Conservation (phyloP, 2,888 invertebrate genomes). For the Apodemia duryi region DNA sequence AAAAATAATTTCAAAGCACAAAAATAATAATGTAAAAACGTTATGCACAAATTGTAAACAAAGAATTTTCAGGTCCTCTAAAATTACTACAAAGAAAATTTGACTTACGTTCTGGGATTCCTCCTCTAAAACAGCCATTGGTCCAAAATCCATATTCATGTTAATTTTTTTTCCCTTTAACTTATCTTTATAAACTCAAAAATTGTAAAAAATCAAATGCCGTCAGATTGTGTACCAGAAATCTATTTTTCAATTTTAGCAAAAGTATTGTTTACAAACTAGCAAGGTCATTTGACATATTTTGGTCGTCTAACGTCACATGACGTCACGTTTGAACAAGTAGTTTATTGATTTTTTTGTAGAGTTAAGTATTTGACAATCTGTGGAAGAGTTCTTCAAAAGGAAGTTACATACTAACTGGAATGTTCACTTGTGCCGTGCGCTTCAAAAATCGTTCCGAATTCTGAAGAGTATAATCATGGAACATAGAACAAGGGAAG, state of each 20-base stretch:
- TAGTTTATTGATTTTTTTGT: conserved; percentile 32
- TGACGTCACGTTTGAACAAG: conserved; percentile 36
- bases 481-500: too few relatives aligned
- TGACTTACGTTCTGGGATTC: conserved; percentile 80
- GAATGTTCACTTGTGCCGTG: too few relatives aligned
- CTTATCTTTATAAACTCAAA: conserved; percentile 23
- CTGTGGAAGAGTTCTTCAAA: not conserved
- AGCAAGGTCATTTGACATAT: conserved; percentile 82
- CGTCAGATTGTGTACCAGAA: conserved; percentile 37
- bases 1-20: not conserved
- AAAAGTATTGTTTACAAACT: conserved; percentile 88
- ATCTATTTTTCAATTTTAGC: conserved; percentile 30
- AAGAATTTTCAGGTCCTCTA: conserved; percentile 23
- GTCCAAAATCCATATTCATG: conserved; percentile 80
- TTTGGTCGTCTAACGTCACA: conserved; percentile 58
- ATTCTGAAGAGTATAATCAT: too few relatives aligned
- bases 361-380: too few relatives aligned
- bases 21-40: not conserved
- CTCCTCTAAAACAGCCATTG: conserved; percentile 82
- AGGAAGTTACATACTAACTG: too few relatives aligned
- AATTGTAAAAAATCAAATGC: conserved; percentile 31
- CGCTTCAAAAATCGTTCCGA: too few relatives aligned
- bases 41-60: conserved; percentile 16
- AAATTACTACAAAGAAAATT: conserved; percentile 45
- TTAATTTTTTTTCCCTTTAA: conserved; percentile 32